Conservation (phyloP, 2,888 invertebrate species). For the Tortrix viridana region DNA sequence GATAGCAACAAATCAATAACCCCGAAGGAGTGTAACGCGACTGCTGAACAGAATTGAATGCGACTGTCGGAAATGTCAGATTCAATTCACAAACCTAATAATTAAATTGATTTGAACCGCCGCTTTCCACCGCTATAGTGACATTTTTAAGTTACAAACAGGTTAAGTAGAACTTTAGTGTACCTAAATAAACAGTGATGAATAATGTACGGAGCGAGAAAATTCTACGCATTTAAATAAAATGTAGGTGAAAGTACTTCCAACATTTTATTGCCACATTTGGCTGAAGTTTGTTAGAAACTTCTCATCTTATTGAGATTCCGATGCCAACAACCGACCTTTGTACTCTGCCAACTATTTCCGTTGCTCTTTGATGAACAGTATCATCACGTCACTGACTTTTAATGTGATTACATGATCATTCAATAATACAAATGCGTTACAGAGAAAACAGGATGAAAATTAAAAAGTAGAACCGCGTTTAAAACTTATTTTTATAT, state of each 20-base stretch:
- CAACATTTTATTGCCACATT: conserved; percentile 58
- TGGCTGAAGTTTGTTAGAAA: conserved; percentile 55
- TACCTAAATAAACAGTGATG: conserved; percentile 25
- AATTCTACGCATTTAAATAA: conserved; percentile 19
- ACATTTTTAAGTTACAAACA: not conserved
- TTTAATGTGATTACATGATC: no score
- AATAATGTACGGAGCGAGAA: conserved; percentile 21
- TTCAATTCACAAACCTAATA: no score
- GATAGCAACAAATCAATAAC: conserved; percentile 46
- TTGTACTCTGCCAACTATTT: conserved; percentile 57
- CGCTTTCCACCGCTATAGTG: no score
- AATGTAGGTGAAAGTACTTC: conserved; percentile 23
- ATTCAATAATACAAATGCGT: no score
- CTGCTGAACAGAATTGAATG: conserved; percentile 36
- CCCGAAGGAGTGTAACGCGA: conserved; percentile 35
- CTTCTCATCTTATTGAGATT: conserved; percentile 53
- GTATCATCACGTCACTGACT: not conserved
- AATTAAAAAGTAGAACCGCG: no score
- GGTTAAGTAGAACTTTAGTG: not conserved
- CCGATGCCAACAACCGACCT: conserved; percentile 59
- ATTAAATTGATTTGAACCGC: no score
- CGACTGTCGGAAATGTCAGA: conserved; percentile 38
- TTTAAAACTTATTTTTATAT: no score
- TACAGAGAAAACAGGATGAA: no score
- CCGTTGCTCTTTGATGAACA: conserved; percentile 47